A percentile compares a stretch with the other conserved stretches of the same genome.
Conservation (phyloP, 1,140 invertebrate species). For the Caenorhabditis inopinata region DNA sequence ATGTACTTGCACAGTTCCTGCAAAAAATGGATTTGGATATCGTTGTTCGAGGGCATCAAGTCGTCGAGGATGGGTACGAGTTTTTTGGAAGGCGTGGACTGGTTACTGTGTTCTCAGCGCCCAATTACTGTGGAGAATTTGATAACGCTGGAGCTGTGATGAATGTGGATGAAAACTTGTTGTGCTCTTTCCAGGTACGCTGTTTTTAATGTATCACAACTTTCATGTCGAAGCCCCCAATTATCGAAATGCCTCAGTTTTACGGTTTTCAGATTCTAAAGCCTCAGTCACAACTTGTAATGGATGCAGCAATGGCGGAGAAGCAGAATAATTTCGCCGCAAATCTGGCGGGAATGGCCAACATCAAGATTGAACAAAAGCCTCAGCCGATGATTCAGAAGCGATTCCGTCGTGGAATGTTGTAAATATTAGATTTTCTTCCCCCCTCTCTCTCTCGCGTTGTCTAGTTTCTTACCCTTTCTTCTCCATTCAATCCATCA, state of each 20-base stretch:
- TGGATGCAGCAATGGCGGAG: conserved; percentile 35
- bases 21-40: conserved; percentile 65
- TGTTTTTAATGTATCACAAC: too few relatives aligned
- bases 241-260: too few relatives aligned
- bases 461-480: neutral
- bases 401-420: conserved; percentile 37
- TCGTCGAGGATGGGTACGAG: conserved; percentile 73
- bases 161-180: conserved; percentile 80
- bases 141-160: conserved; percentile 76
- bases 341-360: conserved; percentile 15
- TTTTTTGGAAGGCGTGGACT: conserved; percentile 69
- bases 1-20: conserved; percentile 61
- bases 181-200: conserved; percentile 73
- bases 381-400: conserved; percentile 25
- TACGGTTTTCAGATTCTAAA: conserved; percentile 51
- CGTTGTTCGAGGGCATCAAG: conserved; percentile 63
- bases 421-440: neutral
- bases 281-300: conserved; percentile 30
- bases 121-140: conserved; percentile 70
- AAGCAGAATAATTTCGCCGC: conserved; percentile 32
- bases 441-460: neutral
- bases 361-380: neutral
- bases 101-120: conserved; percentile 63
- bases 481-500: neutral
- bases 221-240: too few relatives aligned